Percentiles rank a stretch among this genome's conserved stretches.
Evolutionary conservation across 2,888 invertebrate genomes (phyloP).

Genomic region (Cistogaster globosa): DNA sequence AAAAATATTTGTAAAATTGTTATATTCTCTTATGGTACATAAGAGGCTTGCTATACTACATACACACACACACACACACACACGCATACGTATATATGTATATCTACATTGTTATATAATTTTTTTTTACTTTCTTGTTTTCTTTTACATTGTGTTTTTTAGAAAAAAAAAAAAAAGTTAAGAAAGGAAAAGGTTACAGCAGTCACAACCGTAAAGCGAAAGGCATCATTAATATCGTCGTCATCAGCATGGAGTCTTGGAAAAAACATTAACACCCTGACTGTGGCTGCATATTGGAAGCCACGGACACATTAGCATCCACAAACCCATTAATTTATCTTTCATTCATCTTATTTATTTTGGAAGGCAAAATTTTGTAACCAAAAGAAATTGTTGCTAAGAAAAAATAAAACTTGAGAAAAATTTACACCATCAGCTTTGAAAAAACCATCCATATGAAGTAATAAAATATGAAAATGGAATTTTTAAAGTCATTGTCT

Average conservation of each 20-base stretch:
- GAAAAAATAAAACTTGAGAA: neutral
- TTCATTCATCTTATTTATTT: conserved; percentile 23
- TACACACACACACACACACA: neutral
- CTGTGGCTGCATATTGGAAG: conserved; percentile 29
- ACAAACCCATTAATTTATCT: conserved; percentile 10
- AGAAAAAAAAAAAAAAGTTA: neutral
- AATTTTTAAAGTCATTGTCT: neutral
- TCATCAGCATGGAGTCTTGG: conserved; percentile 31
- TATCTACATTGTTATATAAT: no score
- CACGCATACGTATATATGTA: neutral
- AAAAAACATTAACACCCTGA: conserved; percentile 35
- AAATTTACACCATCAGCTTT: neutral
- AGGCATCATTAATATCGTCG: conserved; percentile 53
- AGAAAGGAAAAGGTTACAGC: conserved; percentile 17
- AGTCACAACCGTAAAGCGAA: conserved; percentile 27
- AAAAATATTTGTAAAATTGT: conserved; percentile 38
- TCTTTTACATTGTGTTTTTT: neutral
- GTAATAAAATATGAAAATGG: neutral
- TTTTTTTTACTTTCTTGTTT: no score
- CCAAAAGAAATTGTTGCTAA: conserved; percentile 1
- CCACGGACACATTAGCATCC: conserved; percentile 33
- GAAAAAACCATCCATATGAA: neutral
- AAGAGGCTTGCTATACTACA: conserved; percentile 51
- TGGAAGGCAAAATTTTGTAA: conserved; percentile 15
- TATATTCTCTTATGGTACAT: conserved; percentile 52